These are phyloP conservation scores for Lumbricus terrestris DNA, from an alignment of 2,888 invertebrate species.

Conservation along the genomic window DNA sequence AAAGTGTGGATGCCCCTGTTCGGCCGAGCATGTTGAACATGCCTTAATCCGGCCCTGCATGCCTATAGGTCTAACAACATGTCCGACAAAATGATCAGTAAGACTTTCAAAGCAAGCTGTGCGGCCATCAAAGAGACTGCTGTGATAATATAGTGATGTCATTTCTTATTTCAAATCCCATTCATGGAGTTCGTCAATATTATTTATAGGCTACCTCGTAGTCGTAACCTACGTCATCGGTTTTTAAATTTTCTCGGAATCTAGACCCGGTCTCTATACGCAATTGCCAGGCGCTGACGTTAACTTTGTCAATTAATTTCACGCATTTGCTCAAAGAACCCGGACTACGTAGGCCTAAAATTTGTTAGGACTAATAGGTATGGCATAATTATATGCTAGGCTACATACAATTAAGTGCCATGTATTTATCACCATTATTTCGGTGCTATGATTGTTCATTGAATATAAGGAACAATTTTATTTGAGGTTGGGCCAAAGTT, in stretches of 20 bases:
- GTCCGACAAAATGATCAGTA: neutral
- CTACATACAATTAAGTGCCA: neutral
- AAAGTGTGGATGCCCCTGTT: no score
- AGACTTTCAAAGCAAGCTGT: neutral
- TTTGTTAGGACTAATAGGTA: neutral
- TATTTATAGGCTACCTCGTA: no score
- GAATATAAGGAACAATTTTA: neutral
- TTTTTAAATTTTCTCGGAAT: no score
- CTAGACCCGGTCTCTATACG: neutral
- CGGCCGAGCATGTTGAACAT: no score
- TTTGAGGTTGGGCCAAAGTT: neutral
- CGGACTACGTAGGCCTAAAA: rapidly evolving
- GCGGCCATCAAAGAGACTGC: neutral
- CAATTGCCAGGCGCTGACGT: neutral
- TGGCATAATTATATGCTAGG: neutral
- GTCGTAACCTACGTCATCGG: no score
- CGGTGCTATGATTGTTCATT: neutral
- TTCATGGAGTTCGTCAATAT: no score
- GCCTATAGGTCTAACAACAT: neutral
- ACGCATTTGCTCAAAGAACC: no score
- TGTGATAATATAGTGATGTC: neutral
- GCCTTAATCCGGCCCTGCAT: no score
- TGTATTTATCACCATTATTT: neutral
- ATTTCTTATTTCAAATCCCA: neutral
- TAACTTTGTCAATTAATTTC: no score